These are phyloP conservation scores for Euura saliciscinereae DNA, from an alignment of 1,140 invertebrate genomes.

Conservation along the genomic window DNA sequence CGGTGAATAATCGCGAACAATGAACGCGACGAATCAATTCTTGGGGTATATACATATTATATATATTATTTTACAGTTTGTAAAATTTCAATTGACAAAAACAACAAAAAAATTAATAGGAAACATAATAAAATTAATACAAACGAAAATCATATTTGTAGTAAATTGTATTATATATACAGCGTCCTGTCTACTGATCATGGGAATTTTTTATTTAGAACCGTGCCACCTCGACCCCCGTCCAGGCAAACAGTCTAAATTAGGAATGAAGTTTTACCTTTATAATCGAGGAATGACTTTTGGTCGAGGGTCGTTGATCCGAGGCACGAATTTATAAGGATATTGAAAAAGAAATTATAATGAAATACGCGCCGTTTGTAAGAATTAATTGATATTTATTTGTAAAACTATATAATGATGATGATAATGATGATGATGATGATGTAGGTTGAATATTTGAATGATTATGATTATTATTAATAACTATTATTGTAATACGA, in stretches of 20 bases:
- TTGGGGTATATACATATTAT: too few relatives aligned
- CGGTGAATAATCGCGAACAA: too few relatives aligned
- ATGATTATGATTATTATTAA: conserved; percentile 38
- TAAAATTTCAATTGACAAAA: too few relatives aligned
- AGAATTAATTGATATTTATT: not conserved
- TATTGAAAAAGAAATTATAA: not conserved
- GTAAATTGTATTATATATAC: not conserved
- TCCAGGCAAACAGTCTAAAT: too few relatives aligned
- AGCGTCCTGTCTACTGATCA: not conserved
- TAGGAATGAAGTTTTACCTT: too few relatives aligned
- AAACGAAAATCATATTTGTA: not conserved
- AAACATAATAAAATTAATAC: too few relatives aligned
- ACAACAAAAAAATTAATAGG: too few relatives aligned
- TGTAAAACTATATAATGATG: not conserved
- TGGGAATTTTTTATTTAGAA: not conserved
- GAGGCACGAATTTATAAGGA: not conserved
- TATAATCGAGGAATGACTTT: too few relatives aligned
- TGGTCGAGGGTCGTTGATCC: too few relatives aligned
- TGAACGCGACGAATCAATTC: not conserved
- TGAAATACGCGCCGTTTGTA: not conserved
- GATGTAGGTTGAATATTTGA: not conserved
- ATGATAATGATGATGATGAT: too few relatives aligned
- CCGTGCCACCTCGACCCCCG: not conserved
- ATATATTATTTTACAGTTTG: too few relatives aligned
- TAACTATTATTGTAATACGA: conserved; percentile 32